Conservation (phyloP, 2,888 invertebrate species). For the Aspidiotus destructor region DNA sequence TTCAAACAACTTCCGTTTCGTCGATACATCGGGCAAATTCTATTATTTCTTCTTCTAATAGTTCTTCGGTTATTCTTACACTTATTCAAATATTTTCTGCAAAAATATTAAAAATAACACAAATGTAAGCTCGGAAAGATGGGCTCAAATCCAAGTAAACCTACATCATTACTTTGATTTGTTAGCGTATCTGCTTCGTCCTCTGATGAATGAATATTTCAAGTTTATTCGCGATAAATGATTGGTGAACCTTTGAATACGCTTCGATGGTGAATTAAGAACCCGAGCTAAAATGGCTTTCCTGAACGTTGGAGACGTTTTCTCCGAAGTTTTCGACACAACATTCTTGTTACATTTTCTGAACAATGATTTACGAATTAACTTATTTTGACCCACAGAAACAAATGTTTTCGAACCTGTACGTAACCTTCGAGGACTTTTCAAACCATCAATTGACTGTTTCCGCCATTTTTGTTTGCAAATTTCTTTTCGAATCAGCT, state of each 20-base stretch:
- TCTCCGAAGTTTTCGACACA: background rate
- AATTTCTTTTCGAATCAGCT: constrained; percentile 18
- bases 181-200: background rate
- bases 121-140: too few species aligned
- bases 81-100: constrained; percentile 8
- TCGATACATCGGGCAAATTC: constrained; percentile 20
- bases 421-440: background rate
- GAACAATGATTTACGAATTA: constrained; percentile 22
- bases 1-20: constrained; percentile 13
- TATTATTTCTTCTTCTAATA: constrained; percentile 14
- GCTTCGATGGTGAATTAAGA: constrained; percentile 10
- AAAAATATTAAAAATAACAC: background rate
- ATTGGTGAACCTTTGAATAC: constrained; percentile 21
- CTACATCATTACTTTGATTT: background rate
- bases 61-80: constrained; percentile 15
- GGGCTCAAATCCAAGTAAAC: too few species aligned
- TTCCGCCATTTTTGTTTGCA: constrained; percentile 17
- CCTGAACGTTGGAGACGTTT: background rate
- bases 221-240: constrained; percentile 21
- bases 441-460: background rate
- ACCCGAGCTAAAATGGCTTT: constrained; percentile 12
- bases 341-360: constrained; percentile 11
- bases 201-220: constrained; percentile 1
- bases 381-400: constrained; percentile 18
- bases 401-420: constrained; percentile 3